Evolutionary conservation across 2,113 vertebrate species (phyloP), one percentile per base, ranked within the genome.

Genomic region (Hemiprocne comata): DNA sequence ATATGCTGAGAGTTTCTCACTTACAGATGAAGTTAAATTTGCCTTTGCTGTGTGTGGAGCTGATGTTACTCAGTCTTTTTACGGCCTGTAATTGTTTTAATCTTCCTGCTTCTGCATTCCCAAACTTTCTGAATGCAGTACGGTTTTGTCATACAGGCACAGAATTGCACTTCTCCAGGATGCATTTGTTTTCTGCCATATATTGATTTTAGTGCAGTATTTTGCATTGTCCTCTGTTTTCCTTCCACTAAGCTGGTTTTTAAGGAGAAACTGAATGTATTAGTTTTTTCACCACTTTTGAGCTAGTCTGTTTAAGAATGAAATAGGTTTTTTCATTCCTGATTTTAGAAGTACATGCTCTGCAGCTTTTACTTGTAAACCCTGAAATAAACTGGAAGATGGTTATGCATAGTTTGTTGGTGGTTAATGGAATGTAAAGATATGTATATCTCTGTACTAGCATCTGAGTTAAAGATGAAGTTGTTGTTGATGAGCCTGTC

Each of bases 401-500:
- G 7, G 24, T 72, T 61, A 25, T 58, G 36, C 8, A 2, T 51
- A 92, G 48, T 26, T 81, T 84, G 33, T 0, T 90, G 80, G 38
- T 84, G 33, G 60, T 50, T 78, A 57, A 19, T 67, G 57, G 31
- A 71, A 46, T 72, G 76, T 54, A 26, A 70, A 75, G 87, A 34
- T 65, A 38, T 77, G 2, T 7, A 0, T 71, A 24, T 67, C 84
- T 95, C 57, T 93, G 24, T 65, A n/a, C 9, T 9, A 44, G 31
- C 76, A 69, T 92, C 76, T 48, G 95, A 61, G 16, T 85, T 85
- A 77, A 89, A 93, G 71, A 62, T 66, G 67, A 80, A 70, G 20
- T 51, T 71, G 54, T 61, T 94, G 74, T 33, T 93, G 57, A 64
- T 69, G 46, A 89, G 72, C 61, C 33, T 90, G 70, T 94, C 79